phyloP scores from a whole-genome alignment of 2,113 vertebrate species.

The Helogale parvula region DNA sequence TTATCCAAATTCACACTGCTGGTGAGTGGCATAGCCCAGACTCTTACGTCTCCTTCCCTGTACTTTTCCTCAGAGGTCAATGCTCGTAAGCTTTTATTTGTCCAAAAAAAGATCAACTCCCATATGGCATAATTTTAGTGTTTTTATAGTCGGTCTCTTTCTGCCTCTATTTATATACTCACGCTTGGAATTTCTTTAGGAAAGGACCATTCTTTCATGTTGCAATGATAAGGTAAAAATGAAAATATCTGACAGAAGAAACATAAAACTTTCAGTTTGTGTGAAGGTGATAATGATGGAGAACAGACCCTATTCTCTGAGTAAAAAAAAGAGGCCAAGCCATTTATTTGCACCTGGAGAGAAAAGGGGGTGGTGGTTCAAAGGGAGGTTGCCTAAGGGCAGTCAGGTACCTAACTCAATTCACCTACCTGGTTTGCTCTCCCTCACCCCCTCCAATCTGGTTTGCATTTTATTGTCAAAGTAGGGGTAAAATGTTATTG shows the following conservation, averaged over 20 bases:
- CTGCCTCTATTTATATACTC: not conserved
- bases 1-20: not conserved
- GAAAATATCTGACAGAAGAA: not conserved
- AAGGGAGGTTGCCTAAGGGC: not conserved
- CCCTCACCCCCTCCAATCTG: not conserved
- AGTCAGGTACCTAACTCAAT: not conserved
- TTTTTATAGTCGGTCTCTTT: not conserved
- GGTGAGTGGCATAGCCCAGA: not conserved
- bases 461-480: conserved; percentile 32
- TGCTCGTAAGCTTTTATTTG: not conserved
- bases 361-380: not conserved
- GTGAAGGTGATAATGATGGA: not conserved
- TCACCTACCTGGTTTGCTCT: not conserved
- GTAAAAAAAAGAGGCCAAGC: not conserved
- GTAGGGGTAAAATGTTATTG: not conserved
- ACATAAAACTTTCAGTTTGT: not conserved
- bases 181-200: not conserved
- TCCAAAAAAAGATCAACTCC: not conserved
- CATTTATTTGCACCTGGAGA: not conserved
- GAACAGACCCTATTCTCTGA: not conserved
- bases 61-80: not conserved
- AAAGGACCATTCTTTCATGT: not conserved
- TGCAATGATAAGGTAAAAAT: not conserved
- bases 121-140: not conserved
- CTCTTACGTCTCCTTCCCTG: not conserved